Evolutionary conservation across 2,113 vertebrate species (phyloP), one percentile per base, ranked within the genome.

Genomic region (Rhagologus leucostigma): DNA sequence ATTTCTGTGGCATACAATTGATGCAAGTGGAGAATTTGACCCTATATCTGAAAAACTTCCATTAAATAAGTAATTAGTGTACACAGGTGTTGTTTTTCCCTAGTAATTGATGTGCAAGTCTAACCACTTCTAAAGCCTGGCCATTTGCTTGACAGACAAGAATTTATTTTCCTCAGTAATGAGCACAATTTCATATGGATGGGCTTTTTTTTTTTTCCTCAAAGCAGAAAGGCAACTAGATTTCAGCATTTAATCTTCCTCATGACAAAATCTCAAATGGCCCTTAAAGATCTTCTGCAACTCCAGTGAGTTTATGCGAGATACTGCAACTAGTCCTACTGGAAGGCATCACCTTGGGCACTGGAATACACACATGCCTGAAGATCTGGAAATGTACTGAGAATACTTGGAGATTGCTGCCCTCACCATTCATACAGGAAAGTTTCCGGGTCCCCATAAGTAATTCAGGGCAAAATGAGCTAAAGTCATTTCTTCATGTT

Each of bases 91-190:
- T 81, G 60, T 64, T 96, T 95, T 93, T 65, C 84, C 47, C 56
- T 37, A 42, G 69, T 90, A 96, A 95, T 35, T 87, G 83, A 81
- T 82, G 83, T 68, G 56, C 56, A 92, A 84, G 86, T 90, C 88
- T 84, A 88, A 75, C 68, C 26, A 84, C 55, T 90, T 94, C 92
- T 84, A 93, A 96, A 90, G 49, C 52, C 64, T 90, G 63, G 27
- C 82, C 85, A 56, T 94, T 96, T 92, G 76, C 76, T 96, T 93
- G 85, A 75, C 85, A 92, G 92, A 89, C 56, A 93, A 83, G 85
- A 95, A 89, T 87, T 87, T 90, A 49, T 97, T 94, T 94, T 77
- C 76, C 76, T 87, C 94, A 69, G 56, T 94, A 95, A 97, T 89
- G 76, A 90, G 83, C 73, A 84, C 37, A 92, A 57, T 94, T 96